Percentiles rank a stretch among this genome's conserved stretches.
Evolutionary conservation across 2,888 invertebrate species (phyloP).

Genomic region (Formica aserva): DNA sequence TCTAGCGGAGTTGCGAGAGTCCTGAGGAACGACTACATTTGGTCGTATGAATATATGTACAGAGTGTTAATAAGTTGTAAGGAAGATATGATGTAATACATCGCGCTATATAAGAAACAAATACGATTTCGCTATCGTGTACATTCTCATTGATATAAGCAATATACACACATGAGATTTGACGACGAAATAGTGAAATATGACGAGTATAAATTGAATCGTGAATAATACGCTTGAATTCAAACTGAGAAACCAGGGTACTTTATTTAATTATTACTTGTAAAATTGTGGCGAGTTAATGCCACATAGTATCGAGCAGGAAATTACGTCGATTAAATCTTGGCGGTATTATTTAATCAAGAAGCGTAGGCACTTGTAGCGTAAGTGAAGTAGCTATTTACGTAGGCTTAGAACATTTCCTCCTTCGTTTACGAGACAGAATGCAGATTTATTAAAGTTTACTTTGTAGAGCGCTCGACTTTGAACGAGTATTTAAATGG

Average conservation of each 20-base stretch:
- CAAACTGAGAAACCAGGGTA: background rate
- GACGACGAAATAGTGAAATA: slow-evolving; percentile 53
- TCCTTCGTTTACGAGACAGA: slow-evolving; percentile 59
- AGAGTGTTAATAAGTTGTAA: slow-evolving; percentile 49
- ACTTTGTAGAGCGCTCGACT: slow-evolving; percentile 8
- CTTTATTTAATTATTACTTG: slow-evolving; percentile 3
- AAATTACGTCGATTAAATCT: slow-evolving; percentile 12
- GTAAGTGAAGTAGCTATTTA: slow-evolving; percentile 64
- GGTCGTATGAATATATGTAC: slow-evolving; percentile 57
- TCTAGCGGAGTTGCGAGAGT: slow-evolving; percentile 58
- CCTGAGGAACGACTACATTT: slow-evolving; percentile 56
- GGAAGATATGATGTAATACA: slow-evolving; percentile 56
- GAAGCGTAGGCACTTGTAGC: slow-evolving; percentile 60
- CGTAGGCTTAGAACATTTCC: slow-evolving; percentile 59
- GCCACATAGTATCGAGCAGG: background rate
- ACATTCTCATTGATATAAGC: slow-evolving; percentile 53
- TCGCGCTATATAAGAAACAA: background rate
- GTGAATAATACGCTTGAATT: background rate
- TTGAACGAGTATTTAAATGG: slow-evolving; percentile 27
- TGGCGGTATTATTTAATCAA: slow-evolving; percentile 63
- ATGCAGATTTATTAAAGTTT: slow-evolving; percentile 42
- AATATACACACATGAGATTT: background rate
- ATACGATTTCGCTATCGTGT: slow-evolving; percentile 32
- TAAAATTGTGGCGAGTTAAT: background rate
- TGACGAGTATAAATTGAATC: slow-evolving; percentile 53